A percentile compares a stretch with the other conserved stretches of the same genome.
phyloP scores from a whole-genome alignment of 2,888 invertebrate genomes.

The Creontiades dilutus region DNA sequence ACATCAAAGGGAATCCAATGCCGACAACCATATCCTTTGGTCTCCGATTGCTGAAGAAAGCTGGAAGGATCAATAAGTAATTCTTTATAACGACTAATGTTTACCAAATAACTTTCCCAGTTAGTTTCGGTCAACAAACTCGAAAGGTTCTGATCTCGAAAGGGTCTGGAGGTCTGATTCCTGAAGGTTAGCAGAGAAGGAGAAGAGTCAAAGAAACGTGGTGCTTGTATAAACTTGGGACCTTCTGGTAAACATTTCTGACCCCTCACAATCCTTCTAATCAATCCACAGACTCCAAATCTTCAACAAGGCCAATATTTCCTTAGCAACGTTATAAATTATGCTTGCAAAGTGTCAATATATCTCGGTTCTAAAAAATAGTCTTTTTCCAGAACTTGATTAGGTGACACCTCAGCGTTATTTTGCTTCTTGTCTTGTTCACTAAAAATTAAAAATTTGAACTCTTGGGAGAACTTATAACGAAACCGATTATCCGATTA shows the following conservation, averaged over 20 bases:
- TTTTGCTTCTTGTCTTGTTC: too few relatives aligned
- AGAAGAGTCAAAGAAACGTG: neutral
- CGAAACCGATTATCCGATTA: too few relatives aligned
- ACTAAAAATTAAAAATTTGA: too few relatives aligned
- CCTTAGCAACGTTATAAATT: too few relatives aligned
- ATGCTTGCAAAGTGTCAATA: too few relatives aligned
- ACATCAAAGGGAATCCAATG: conserved; percentile 7
- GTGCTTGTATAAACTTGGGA: neutral
- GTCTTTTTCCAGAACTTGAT: too few relatives aligned
- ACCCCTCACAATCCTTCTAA: neutral
- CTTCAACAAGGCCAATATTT: too few relatives aligned
- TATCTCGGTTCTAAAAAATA: too few relatives aligned
- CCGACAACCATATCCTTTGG: neutral
- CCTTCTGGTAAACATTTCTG: conserved; percentile 11
- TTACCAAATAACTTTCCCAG: conserved; percentile 6
- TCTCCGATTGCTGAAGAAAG: neutral
- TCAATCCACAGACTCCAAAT: too few relatives aligned
- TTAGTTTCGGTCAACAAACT: conserved; percentile 9
- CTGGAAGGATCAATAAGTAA: conserved; percentile 21
- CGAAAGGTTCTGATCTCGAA: neutral
- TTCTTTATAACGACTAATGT: conserved; percentile 5
- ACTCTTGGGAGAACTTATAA: too few relatives aligned
- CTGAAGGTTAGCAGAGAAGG: neutral
- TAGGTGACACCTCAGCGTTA: too few relatives aligned
- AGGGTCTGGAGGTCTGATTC: conserved; percentile 24